A percentile compares a stretch with the other conserved stretches of the same genome.
These are phyloP conservation scores for Sceloporus undulatus DNA, from an alignment of 2,113 vertebrate species.

Conservation along the genomic window DNA sequence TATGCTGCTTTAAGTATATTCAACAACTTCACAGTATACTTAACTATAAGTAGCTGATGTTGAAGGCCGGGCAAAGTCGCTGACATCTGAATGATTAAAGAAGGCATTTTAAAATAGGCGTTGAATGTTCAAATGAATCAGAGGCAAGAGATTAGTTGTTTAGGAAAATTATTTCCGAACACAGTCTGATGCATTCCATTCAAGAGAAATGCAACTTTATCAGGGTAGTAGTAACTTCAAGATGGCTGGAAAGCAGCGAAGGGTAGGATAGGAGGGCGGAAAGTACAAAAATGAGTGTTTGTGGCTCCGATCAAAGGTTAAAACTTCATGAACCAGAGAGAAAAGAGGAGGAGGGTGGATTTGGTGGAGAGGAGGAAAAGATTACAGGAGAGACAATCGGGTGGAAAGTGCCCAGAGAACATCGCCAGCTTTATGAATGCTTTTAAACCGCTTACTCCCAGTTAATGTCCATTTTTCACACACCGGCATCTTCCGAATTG, in stretches of 20 bases:
- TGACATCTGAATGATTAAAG: too few species aligned
- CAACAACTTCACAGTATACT: too few species aligned
- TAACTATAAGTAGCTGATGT: not conserved
- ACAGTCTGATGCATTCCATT: not conserved
- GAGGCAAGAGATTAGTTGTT: too few species aligned
- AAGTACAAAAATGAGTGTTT: not conserved
- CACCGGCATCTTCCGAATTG: not conserved
- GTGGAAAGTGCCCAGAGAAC: not conserved
- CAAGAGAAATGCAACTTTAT: not conserved
- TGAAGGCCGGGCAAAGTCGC: too few species aligned
- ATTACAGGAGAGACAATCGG: not conserved
- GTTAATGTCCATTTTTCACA: not conserved
- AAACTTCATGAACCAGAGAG: not conserved
- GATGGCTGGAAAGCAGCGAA: not conserved
- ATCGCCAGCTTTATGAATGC: constrained; percentile 12
- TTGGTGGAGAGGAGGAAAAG: not conserved
- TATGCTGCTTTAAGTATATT: too few species aligned
- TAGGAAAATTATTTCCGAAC: too few species aligned
- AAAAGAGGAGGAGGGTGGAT: not conserved
- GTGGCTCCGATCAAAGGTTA: not conserved
- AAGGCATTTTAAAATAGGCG: too few species aligned
- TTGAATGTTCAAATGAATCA: too few species aligned
- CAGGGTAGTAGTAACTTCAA: not conserved
- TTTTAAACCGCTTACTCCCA: constrained; percentile 22
- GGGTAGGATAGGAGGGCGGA: not conserved